Evolutionary conservation across 1,140 invertebrate genomes (phyloP), one percentile per base, ranked within the genome.

Genomic region (Heliconius eleuchia): DNA sequence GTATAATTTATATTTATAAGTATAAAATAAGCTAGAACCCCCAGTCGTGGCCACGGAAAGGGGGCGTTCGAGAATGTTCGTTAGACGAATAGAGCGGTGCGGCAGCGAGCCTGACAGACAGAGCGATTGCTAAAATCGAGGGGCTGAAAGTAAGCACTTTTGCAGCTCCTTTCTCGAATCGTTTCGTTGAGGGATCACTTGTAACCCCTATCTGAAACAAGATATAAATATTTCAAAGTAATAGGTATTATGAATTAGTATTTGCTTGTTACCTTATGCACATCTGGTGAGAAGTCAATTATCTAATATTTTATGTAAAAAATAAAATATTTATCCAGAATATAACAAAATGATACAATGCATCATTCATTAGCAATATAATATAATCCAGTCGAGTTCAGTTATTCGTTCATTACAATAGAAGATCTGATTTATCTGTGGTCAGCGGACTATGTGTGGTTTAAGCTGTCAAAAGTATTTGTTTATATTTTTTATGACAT

Each of bases 21-120:
- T 66, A 66, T 30, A 66, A 66, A 66, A 9, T 66, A 66, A 66
- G 60, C 84, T 82, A 85, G 85, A 78, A 81, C 86, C 91, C 84
- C 86, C 92, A 88, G 84, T 87, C 92, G 92, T 92, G 93, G 93
- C 92, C 92, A 91, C 91, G 75, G 90, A 93, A 83, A 89, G 91
- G 89, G 91, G 88, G 88, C 82, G 80, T 89, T 92, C 87, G 89
- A 87, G 86, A 85, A 88, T 86, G 80, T 83, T 88, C 86, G 84
- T 87, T 87, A 88, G 87, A 92, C 91, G 89, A 87, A 85, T 87
- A 91, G 89, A 93, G 88, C 87, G 88, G 91, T 93, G 92, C 92
- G 92, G 89, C 81, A 84, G 77, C 74, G 87, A 86, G 89, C 85
- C 90, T 90, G 91, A 90, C 91, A 89, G 90, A 89, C 88, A 87